These are phyloP conservation scores for Gallinago nigripennis DNA, from an alignment of 2,797 vertebrate species.

Conservation along the genomic window DNA sequence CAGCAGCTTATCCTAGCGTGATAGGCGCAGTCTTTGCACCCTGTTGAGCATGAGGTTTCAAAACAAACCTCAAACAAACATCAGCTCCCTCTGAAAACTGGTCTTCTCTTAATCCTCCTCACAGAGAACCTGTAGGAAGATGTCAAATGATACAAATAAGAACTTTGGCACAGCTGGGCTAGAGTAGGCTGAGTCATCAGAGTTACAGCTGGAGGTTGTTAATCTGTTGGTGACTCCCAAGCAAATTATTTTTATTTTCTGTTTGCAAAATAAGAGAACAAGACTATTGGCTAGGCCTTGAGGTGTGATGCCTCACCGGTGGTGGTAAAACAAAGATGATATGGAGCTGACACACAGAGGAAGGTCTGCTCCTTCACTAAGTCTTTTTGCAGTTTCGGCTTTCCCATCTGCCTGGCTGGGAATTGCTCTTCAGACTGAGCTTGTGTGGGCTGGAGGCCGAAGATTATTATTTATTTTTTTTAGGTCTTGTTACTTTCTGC, in stretches of 20 bases:
- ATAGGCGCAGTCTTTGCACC: neutral
- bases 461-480: neutral
- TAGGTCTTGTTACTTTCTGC: neutral
- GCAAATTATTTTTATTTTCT: slow-evolving; percentile 18
- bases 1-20: neutral
- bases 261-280: slow-evolving; percentile 35
- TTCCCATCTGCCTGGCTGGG: neutral
- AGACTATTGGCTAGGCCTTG: neutral
- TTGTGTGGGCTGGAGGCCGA: neutral
- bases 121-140: neutral
- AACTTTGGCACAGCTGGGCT: neutral
- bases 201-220: slow-evolving; percentile 29
- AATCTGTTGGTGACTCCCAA: slow-evolving; percentile 19
- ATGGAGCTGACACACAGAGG: rapidly evolving
- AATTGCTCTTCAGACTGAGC: neutral
- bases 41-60: neutral
- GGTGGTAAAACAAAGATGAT: neutral
- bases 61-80: slow-evolving; percentile 30
- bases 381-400: neutral
- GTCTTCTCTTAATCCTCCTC: neutral
- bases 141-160: neutral
- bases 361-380: neutral
- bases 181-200: neutral
- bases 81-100: neutral
- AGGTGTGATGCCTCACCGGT: neutral